These are phyloP conservation scores for Microtus richardsoni DNA, from an alignment of 2,113 vertebrate species.

Conservation along the genomic window DNA sequence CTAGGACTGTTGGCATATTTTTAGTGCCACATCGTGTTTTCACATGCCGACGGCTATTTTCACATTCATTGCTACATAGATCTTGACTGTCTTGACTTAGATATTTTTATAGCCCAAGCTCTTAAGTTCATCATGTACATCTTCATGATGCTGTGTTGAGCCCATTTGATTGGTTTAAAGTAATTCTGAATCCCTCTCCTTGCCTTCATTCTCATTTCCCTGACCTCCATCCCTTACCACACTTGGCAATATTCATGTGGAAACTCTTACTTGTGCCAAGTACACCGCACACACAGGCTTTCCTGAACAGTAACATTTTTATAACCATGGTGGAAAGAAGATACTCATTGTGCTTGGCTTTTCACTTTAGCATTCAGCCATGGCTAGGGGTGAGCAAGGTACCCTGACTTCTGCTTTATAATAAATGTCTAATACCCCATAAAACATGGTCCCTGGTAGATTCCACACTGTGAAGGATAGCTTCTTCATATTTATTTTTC, in stretches of 20 bases:
- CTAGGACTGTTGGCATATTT: neutral
- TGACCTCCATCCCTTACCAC: neutral
- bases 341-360: neutral
- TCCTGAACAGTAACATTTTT: neutral
- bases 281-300: neutral
- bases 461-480: neutral
- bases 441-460: neutral
- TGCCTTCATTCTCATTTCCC: neutral
- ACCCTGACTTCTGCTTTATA: neutral
- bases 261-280: neutral
- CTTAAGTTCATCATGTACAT: neutral
- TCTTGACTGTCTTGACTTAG: neutral
- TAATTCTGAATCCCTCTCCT: neutral
- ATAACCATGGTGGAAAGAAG: neutral
- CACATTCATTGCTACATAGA: neutral
- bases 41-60: neutral
- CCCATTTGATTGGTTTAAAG: neutral
- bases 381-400: neutral
- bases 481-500: neutral
- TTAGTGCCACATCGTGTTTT: neutral
- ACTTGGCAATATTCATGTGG: neutral
- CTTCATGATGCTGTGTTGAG: neutral
- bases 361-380: neutral
- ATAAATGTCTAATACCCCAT: neutral
- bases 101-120: constrained; percentile 16